Evolutionary conservation across 2,888 invertebrate species (phyloP), one percentile per base, ranked within the genome.

Genomic region (Tiphia femorata): DNA sequence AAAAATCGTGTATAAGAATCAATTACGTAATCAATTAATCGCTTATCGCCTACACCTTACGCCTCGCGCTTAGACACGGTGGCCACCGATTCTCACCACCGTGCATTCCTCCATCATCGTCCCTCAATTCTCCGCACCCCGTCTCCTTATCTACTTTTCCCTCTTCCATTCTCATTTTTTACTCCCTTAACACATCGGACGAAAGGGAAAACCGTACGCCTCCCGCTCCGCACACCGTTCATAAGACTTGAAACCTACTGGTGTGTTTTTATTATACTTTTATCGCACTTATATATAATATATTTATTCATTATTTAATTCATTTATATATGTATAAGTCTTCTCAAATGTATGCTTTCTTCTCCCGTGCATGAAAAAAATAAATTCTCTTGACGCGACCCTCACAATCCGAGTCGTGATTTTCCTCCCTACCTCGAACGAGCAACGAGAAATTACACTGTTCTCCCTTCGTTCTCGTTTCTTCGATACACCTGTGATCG

Each of bases 1-100:
- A 77, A 76, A 77, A 76, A 77, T 73, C 75, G 75, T 63, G 29
- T 55, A 61, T 49, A 51, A 58, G 58, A 63, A 57, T 58, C 47
- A 51, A 38, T 48, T n/a, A n/a, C n/a, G n/a, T n/a, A n/a, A n/a
- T n/a, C n/a, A n/a, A n/a, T n/a, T n/a, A n/a, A 50, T 50, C 46
- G 38, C 47, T 52, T 51, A 60, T 19, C 25, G 21, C 27, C 46
- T 49, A 37, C 37, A 19, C 30, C 30, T 27, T 7, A 17, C 12
- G 7, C 8, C 8, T 33, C 33, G 12, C 10, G 12, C 1, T 4
- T 23, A n/a, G n/a, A n/a, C n/a, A n/a, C n/a, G n/a, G n/a, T n/a
- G n/a, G n/a, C n/a, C n/a, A n/a, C n/a, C n/a, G n/a, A n/a, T n/a
- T n/a, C n/a, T n/a, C n/a, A n/a, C 37, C 35, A 5, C 21, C 23